These are phyloP conservation scores for Phengaris arion DNA, from an alignment of 2,888 invertebrate species.

Conservation along the genomic window DNA sequence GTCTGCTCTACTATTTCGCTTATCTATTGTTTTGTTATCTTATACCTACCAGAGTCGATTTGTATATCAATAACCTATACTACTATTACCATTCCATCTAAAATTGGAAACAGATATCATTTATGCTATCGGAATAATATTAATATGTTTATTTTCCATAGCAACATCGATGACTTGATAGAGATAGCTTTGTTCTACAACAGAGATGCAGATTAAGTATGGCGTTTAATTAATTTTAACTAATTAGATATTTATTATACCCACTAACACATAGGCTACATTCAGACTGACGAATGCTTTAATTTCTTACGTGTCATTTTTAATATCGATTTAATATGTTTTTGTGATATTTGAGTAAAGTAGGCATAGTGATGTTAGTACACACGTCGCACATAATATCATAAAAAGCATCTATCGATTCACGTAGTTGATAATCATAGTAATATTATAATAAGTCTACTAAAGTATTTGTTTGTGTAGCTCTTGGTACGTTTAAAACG, in stretches of 20 bases:
- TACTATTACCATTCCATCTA: background rate
- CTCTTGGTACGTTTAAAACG: background rate
- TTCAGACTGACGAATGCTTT: too few species aligned
- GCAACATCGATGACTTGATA: background rate
- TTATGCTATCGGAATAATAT: background rate
- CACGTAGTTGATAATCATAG: too few species aligned
- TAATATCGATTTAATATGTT: too few species aligned
- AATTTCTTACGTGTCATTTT: too few species aligned
- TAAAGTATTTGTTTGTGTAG: background rate
- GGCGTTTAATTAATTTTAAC: too few species aligned
- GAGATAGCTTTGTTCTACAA: background rate
- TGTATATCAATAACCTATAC: background rate
- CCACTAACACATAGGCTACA: too few species aligned
- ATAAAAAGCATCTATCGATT: too few species aligned
- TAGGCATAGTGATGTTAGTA: too few species aligned
- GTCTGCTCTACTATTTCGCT: background rate
- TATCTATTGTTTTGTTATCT: background rate
- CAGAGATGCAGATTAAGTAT: too few species aligned
- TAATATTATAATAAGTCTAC: background rate
- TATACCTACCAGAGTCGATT: background rate
- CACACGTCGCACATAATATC: too few species aligned
- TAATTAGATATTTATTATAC: too few species aligned
- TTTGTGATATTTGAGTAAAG: too few species aligned
- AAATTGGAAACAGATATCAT: background rate
- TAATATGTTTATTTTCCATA: background rate